Evolutionary conservation across 2,797 vertebrate species (phyloP).

Genomic region (Coranthus polyacanthus): DNA sequence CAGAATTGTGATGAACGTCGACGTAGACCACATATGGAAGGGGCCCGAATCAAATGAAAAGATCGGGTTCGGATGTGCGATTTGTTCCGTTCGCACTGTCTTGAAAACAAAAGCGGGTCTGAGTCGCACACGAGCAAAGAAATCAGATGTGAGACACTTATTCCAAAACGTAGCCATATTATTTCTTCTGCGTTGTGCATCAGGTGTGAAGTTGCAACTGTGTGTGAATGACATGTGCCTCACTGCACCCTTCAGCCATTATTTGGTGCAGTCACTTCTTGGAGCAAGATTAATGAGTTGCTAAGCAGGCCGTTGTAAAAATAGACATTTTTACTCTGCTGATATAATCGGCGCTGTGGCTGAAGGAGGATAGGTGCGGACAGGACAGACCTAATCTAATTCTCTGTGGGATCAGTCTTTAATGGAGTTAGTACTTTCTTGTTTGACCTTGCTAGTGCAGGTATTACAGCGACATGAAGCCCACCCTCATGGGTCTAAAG

Average conservation of each 20-base stretch:
- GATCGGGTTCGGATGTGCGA: no score
- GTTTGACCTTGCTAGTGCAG: slow-evolving; percentile 66
- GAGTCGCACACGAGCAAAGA: no score
- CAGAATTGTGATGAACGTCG: no score
- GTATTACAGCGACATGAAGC: slow-evolving; percentile 48
- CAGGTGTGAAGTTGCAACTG: slow-evolving; percentile 54
- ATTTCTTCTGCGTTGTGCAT: slow-evolving; percentile 28
- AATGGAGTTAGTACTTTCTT: slow-evolving; percentile 70
- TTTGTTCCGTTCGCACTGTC: no score
- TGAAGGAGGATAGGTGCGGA: slow-evolving; percentile 44
- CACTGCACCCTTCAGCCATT: slow-evolving; percentile 38
- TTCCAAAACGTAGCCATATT: not conserved
- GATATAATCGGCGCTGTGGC: slow-evolving; percentile 54
- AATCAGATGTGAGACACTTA: no score
- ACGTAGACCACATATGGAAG: no score
- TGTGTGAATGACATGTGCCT: slow-evolving; percentile 46
- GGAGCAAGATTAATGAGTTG: slow-evolving; percentile 65
- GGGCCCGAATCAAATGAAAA: no score
- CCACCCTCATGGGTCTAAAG: slow-evolving; percentile 43
- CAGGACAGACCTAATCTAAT: slow-evolving; percentile 64
- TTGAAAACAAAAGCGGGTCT: no score
- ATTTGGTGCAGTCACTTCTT: slow-evolving; percentile 33
- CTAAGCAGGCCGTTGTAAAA: slow-evolving; percentile 53
- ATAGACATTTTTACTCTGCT: slow-evolving; percentile 50
- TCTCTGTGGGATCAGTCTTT: slow-evolving; percentile 65